Base-by-base conservation (phyloP, 2,888 invertebrate species). In the Pterostichus niger region DNA sequence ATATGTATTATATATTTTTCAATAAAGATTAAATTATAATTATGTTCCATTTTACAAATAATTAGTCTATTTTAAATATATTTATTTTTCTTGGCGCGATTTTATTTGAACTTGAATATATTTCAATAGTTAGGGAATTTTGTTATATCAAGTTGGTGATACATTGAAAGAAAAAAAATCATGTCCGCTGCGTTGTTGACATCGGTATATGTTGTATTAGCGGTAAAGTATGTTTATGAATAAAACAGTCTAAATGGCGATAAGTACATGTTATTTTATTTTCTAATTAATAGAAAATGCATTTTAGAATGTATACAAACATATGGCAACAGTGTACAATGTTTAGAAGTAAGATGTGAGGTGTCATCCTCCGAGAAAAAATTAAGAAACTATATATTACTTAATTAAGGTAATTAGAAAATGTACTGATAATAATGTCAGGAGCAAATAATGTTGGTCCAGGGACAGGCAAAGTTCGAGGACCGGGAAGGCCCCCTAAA, bases 401-500 rank as follows among this genome's bases (percentile, higher is more conserved):
- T 56, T 17, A 56, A 71, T 71, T 40, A 10, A 44, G 15, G 44
- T 71, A 71, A 44, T 71, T 71, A 71, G 44, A 71, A 40, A 71
- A 71, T 75, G 75, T 49, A 52, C 49, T 75, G 49, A 44, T 75
- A 64, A 64, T 35, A 75, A 89, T 89, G 88, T 89, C 89, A 75
- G 77, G 77, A 64, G 86, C 85, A 82, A 88, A 86, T 84, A 88
- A 87, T 85, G 85, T 85, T 84, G 79, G 86, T 31, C 84, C 87
- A 35, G 85, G 86, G 61, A 83, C 86, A 15, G 91, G 92, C 89
- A 93, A 93, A 91, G 90, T 92, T 89, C 91, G 92, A 90, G 94
- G 94, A 87, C 94, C 94, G 87, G 96, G 96, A 84, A 93, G 96
- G 87, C 96, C 96, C 83, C 95, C 96, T 11, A 96, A 96, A 90